phyloP scores from a whole-genome alignment of 2,113 vertebrate genomes.

The Notarius lentiginosus region DNA sequence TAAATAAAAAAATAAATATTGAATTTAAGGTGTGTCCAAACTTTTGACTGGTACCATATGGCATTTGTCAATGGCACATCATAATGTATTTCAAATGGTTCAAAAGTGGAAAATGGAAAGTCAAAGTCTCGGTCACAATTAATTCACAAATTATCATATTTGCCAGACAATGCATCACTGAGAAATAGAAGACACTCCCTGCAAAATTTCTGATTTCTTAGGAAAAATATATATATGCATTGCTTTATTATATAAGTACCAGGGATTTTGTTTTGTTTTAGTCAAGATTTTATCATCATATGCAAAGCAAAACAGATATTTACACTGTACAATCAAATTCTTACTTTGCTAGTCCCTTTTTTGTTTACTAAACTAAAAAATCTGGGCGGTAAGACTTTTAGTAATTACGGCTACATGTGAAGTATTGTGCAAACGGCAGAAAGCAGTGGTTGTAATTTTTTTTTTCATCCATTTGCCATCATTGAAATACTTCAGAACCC shows the following conservation, averaged over 20 bases:
- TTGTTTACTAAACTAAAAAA: too few species aligned
- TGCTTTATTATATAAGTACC: not conserved
- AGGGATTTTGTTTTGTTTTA: not conserved
- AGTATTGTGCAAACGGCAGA: too few species aligned
- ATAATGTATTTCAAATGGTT: not conserved
- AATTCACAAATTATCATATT: not conserved
- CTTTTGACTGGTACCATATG: too few species aligned
- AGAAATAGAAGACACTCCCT: not conserved
- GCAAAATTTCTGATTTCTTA: not conserved
- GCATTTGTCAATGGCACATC: too few species aligned
- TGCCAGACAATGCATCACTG: not conserved
- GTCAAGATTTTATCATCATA: too few species aligned
- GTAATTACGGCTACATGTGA: too few species aligned
- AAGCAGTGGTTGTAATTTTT: not conserved
- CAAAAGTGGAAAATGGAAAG: not conserved
- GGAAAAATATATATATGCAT: not conserved
- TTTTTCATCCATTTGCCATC: not conserved
- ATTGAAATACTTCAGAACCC: not conserved
- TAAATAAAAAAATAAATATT: not conserved
- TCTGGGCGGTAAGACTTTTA: too few species aligned
- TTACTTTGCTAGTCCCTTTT: too few species aligned
- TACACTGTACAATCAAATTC: not conserved
- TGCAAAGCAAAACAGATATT: too few species aligned
- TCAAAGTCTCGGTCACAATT: not conserved
- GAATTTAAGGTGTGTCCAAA: too few species aligned